Evolutionary conservation across 2,888 invertebrate genomes (phyloP).

Genomic region (Philaethria dido): DNA sequence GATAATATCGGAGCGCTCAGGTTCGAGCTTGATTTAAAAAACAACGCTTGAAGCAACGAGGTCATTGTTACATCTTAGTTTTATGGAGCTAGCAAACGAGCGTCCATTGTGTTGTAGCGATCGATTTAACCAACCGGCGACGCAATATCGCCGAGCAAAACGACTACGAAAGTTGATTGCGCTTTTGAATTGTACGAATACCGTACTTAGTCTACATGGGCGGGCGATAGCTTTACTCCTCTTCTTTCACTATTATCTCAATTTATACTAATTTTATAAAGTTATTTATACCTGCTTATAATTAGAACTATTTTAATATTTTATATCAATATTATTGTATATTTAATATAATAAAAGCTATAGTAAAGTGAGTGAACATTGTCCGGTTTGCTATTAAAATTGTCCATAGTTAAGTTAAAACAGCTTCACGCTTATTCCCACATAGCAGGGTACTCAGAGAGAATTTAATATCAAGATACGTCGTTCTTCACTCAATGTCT

Average conservation of each 20-base stretch:
- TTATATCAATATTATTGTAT: background rate
- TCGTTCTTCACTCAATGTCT: no score
- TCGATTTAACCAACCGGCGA: conserved; percentile 67
- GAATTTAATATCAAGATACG: no score
- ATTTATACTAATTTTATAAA: conserved; percentile 30
- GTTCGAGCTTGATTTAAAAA: conserved; percentile 47
- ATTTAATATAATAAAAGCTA: background rate
- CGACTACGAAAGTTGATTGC: conserved; percentile 63
- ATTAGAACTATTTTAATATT: background rate
- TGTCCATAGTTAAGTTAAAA: no score
- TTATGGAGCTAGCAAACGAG: conserved; percentile 71
- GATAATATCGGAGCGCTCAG: conserved; percentile 57
- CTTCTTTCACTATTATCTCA: conserved; percentile 45
- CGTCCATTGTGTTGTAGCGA: conserved; percentile 64
- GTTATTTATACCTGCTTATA: background rate
- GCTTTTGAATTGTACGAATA: conserved; percentile 55
- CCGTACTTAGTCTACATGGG: conserved; percentile 49
- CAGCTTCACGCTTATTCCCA: no score
- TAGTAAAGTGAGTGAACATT: no score
- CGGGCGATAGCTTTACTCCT: conserved; percentile 49
- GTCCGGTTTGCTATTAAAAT: no score
- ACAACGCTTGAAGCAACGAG: conserved; percentile 37
- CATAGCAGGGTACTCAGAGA: no score
- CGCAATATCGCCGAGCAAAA: conserved; percentile 67
- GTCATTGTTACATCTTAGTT: conserved; percentile 70